Percentiles rank a stretch among this genome's conserved stretches.
phyloP scores from a whole-genome alignment of 1,140 invertebrate species.

The Acyrthosiphon pisum region DNA sequence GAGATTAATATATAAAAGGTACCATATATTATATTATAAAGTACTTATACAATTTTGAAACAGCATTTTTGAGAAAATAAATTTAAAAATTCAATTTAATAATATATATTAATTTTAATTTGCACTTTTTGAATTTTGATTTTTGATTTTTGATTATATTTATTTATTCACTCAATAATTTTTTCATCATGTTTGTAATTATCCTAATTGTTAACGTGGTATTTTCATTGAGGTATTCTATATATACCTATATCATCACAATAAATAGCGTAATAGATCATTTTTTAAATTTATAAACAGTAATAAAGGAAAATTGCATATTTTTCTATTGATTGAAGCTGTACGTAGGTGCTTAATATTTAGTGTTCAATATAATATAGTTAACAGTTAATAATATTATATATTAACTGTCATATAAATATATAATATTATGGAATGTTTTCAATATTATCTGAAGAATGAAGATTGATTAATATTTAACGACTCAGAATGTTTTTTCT shows the following conservation, averaged over 20 bases:
- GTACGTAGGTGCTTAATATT: neutral
- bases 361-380: neutral
- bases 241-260: neutral
- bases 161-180: neutral
- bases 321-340: neutral
- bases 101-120: neutral
- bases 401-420: neutral
- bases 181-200: neutral
- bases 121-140: no score
- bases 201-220: neutral
- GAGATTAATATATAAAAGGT: neutral
- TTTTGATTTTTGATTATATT: neutral
- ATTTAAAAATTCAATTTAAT: neutral
- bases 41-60: neutral
- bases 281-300: neutral
- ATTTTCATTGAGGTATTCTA: neutral
- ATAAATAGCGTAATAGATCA: neutral
- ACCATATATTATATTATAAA: neutral
- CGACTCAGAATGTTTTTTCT: neutral
- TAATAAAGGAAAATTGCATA: neutral
- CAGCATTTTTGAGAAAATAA: neutral
- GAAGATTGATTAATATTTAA: neutral
- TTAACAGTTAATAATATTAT: neutral
- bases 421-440: neutral
- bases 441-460: neutral